Conservation (phyloP, 2,888 invertebrate species). For the Amphiduros pacificus region DNA sequence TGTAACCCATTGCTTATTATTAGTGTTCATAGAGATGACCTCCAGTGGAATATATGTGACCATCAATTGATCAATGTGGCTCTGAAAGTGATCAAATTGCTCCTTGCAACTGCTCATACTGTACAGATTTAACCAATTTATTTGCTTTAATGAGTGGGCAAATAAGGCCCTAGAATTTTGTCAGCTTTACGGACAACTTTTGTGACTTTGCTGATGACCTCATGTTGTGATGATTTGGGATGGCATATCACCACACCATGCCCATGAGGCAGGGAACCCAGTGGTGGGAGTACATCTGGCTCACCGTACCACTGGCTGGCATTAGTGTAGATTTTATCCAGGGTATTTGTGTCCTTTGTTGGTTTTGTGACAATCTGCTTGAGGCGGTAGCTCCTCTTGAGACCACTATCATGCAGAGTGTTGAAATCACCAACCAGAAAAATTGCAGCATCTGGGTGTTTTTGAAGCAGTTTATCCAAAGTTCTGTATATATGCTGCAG, state of each 20-base stretch:
- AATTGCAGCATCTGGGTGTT: background rate
- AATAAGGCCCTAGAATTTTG: background rate
- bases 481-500: background rate
- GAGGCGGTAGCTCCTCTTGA: background rate
- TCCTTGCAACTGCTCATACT: too few relatives aligned
- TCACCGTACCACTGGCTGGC: background rate
- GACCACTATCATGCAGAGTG: background rate
- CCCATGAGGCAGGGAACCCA: background rate
- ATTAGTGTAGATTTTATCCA: background rate
- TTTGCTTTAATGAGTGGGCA: too few relatives aligned
- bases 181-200: background rate
- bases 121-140: too few relatives aligned
- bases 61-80: too few relatives aligned
- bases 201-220: background rate
- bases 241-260: background rate
- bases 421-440: constrained; percentile 1
- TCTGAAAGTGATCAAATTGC: too few relatives aligned
- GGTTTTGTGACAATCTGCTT: constrained; percentile 1
- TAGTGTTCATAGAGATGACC: too few relatives aligned
- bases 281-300: background rate
- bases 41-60: too few relatives aligned
- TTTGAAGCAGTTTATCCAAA: background rate
- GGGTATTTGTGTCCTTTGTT: background rate
- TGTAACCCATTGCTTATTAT: too few relatives aligned
- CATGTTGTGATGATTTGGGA: background rate